Evolutionary conservation across 1,140 invertebrate genomes (phyloP).

Genomic region (Chymomyza costata): DNA sequence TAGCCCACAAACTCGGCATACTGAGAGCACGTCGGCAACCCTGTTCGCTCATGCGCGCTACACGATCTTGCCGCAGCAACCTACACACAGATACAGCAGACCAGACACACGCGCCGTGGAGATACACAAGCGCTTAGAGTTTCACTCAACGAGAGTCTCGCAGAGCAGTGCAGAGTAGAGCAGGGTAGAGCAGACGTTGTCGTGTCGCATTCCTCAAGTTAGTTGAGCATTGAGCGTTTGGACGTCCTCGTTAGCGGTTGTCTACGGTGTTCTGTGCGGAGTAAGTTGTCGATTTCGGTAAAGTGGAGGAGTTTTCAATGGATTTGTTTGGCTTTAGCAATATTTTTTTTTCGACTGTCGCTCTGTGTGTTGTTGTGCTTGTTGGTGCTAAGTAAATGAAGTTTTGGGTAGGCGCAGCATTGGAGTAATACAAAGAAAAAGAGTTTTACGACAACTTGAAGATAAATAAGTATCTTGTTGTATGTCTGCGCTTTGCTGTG

Average conservation of each 20-base stretch:
- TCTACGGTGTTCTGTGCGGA: conserved; percentile 61
- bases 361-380: conserved; percentile 20
- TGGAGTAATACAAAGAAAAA: conserved; percentile 20
- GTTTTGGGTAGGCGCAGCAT: conserved; percentile 11
- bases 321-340: conserved; percentile 18
- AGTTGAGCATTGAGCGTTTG: conserved; percentile 74
- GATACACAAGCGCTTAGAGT: conserved; percentile 26
- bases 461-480: conserved; percentile 58
- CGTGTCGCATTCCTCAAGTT: conserved; percentile 48
- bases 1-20: conserved; percentile 9
- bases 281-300: conserved; percentile 42
- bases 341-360: conserved; percentile 11
- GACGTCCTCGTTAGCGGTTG: conserved; percentile 73
- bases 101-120: conserved; percentile 1
- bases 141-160: conserved; percentile 47
- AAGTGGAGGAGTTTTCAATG: conserved; percentile 52
- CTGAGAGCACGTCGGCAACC: not conserved
- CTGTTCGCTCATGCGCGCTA: not conserved
- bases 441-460: conserved; percentile 48
- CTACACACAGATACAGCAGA: conserved; percentile 21
- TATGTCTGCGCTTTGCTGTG: not conserved
- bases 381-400: conserved; percentile 16
- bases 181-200: conserved; percentile 17
- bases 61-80: conserved; percentile 1
- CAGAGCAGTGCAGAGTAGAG: not conserved